Conservation (phyloP, 2,113 vertebrate species). For the Brachypteracias leptosomus region DNA sequence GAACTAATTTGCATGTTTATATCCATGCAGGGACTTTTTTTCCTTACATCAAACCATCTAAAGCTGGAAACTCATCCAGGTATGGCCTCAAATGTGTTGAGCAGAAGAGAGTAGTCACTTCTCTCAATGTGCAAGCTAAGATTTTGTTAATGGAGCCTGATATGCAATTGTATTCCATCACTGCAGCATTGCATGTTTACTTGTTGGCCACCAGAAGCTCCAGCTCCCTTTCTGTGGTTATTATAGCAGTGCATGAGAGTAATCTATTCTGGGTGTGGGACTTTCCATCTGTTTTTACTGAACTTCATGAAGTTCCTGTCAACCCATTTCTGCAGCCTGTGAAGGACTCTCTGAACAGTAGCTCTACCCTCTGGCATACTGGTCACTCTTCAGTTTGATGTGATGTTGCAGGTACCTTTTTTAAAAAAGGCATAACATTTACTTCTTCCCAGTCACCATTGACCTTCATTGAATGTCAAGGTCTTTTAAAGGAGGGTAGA, state of each 20-base stretch:
- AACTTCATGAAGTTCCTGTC: background rate
- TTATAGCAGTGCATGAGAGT: background rate
- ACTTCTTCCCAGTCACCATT: background rate
- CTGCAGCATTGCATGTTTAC: background rate
- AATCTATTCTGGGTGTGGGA: background rate
- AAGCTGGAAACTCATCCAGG: background rate
- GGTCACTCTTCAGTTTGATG: background rate
- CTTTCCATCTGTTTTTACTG: background rate
- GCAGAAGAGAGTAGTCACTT: background rate
- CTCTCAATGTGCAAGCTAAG: background rate
- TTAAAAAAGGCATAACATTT: background rate
- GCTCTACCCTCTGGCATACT: background rate
- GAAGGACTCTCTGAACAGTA: background rate
- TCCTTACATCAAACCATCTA: background rate
- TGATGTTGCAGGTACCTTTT: background rate
- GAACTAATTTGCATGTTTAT: background rate
- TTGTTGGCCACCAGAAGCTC: background rate
- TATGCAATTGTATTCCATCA: background rate
- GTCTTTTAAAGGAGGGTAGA: background rate
- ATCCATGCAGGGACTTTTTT: background rate
- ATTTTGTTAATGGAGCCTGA: background rate
- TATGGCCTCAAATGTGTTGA: background rate
- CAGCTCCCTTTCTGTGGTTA: background rate
- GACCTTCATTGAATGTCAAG: background rate
- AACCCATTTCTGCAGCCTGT: background rate